phyloP scores from a whole-genome alignment of 2,797 vertebrate genomes.

The Carapus acus region DNA sequence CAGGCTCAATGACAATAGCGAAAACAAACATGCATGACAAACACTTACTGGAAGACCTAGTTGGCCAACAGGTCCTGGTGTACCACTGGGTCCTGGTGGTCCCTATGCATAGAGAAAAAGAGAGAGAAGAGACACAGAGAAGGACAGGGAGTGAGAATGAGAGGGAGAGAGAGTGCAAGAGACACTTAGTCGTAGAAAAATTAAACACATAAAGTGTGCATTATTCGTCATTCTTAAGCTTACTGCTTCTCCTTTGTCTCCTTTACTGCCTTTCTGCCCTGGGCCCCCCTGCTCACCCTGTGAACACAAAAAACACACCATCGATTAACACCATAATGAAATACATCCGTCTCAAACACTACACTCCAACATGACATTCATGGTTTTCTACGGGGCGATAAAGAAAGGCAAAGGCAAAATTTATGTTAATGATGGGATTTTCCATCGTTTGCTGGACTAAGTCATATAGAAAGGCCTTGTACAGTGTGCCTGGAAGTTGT shows the following conservation, averaged over 20 bases:
- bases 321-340: neutral
- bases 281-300: slow-evolving; percentile 94
- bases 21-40: neutral
- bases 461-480: too few relatives aligned
- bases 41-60: slow-evolving; percentile 74
- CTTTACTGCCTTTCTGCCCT: slow-evolving; percentile 96
- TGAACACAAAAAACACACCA: slow-evolving; percentile 33
- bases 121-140: neutral
- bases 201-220: neutral
- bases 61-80: slow-evolving; percentile 90
- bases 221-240: slow-evolving; percentile 64
- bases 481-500: too few relatives aligned
- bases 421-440: too few relatives aligned
- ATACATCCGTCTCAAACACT: neutral
- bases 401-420: too few relatives aligned
- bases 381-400: too few relatives aligned
- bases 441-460: too few relatives aligned
- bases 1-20: too few relatives aligned
- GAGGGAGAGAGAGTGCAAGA: neutral
- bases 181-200: neutral
- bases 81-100: slow-evolving; percentile 82
- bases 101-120: slow-evolving; percentile 71
- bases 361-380: too few relatives aligned
- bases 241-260: slow-evolving; percentile 93
- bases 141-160: neutral